Evolutionary conservation across 2,113 vertebrate species (phyloP).

Genomic region (Podarcis muralis): DNA sequence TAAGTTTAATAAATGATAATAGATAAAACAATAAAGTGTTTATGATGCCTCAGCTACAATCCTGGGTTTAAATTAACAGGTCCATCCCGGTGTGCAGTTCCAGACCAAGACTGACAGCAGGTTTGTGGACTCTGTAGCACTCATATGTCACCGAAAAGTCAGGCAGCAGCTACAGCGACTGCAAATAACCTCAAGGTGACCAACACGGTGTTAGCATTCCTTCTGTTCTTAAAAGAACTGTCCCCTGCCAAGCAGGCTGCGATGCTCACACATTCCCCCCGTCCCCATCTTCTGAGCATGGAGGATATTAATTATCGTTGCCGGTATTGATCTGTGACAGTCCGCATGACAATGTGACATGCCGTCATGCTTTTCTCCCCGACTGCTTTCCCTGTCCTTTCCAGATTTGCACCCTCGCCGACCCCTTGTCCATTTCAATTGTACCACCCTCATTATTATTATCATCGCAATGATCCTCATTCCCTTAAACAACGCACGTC

Average conservation of each 20-base stretch:
- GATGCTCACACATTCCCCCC: not conserved
- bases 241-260: not conserved
- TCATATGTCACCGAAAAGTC: not conserved
- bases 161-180: not conserved
- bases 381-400: not conserved
- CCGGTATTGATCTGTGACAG: not conserved
- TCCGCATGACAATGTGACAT: not conserved
- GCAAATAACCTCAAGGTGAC: not conserved
- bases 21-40: not conserved
- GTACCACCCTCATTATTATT: not conserved
- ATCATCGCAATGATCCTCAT: not conserved
- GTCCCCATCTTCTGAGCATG: not conserved
- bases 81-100: not conserved
- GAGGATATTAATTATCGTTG: not conserved
- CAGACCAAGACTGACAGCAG: not conserved
- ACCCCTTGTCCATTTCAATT: not conserved
- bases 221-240: not conserved
- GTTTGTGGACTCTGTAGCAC: not conserved
- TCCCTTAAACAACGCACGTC: not conserved
- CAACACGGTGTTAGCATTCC: not conserved
- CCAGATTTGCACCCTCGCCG: too few species aligned
- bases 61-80: not conserved
- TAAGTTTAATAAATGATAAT: too few species aligned
- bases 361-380: not conserved
- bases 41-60: too few species aligned